These are phyloP conservation scores for Zapornia atra DNA, from an alignment of 2,113 vertebrate species.

Conservation along the genomic window DNA sequence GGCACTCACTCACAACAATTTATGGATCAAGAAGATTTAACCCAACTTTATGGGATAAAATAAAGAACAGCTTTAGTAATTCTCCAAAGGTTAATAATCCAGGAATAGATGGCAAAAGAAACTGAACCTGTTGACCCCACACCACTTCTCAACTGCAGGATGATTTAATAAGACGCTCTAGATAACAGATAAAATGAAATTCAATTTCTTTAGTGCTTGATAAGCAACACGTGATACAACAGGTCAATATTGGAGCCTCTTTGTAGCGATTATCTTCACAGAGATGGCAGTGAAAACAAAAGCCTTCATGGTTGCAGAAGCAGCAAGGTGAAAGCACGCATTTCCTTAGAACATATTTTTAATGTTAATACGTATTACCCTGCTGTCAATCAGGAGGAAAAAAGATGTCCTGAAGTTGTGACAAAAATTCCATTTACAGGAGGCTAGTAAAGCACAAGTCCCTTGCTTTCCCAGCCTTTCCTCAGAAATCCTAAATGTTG, in stretches of 20 bases:
- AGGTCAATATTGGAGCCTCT: slow-evolving; percentile 60
- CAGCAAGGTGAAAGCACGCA: slow-evolving; percentile 72
- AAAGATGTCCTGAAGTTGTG: slow-evolving; percentile 42
- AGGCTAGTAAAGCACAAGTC: slow-evolving; percentile 52
- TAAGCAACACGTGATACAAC: slow-evolving; percentile 46
- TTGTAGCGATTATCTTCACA: slow-evolving; percentile 60
- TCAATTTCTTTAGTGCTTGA: slow-evolving; percentile 64
- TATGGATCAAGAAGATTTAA: slow-evolving; percentile 48
- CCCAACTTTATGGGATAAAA: slow-evolving; percentile 28
- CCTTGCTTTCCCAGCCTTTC: slow-evolving; percentile 34
- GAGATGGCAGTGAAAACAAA: slow-evolving; percentile 70
- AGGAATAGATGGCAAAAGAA: slow-evolving; percentile 27
- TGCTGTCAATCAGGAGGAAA: slow-evolving; percentile 78
- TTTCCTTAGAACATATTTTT: slow-evolving; percentile 69
- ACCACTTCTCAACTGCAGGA: slow-evolving; percentile 49
- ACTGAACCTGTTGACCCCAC: slow-evolving; percentile 52
- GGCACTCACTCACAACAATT: background rate
- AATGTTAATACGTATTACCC: slow-evolving; percentile 83
- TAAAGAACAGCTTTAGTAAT: slow-evolving; percentile 44
- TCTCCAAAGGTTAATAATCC: slow-evolving; percentile 55
- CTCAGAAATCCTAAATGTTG: slow-evolving; percentile 44
- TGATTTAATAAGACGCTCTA: slow-evolving; percentile 72
- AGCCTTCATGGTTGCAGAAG: slow-evolving; percentile 43
- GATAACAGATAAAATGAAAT: slow-evolving; percentile 65
- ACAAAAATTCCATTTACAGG: slow-evolving; percentile 36